Evolutionary conservation across 2,113 vertebrate genomes (phyloP).

Genomic region (Clarias gariepinus): DNA sequence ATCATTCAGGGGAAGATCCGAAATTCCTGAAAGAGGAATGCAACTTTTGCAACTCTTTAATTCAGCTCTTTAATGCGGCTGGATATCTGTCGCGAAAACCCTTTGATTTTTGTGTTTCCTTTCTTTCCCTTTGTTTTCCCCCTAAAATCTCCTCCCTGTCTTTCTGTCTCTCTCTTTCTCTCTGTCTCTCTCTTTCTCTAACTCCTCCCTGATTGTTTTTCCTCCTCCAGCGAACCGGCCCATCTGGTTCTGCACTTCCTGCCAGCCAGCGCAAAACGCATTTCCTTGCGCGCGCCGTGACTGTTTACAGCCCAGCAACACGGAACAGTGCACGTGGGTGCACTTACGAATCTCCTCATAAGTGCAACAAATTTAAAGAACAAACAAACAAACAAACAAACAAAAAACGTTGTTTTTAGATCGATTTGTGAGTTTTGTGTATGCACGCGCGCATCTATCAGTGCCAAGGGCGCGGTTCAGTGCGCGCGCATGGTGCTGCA

Average conservation of each 20-base stretch:
- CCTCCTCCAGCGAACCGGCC: not conserved
- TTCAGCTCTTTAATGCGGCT: not conserved
- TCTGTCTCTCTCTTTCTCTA: conserved; percentile 2
- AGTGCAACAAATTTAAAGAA: not conserved
- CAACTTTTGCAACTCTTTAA: not conserved
- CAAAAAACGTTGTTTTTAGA: not conserved
- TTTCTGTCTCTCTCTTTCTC: conserved; percentile 6
- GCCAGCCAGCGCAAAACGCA: not conserved
- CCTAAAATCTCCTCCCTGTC: not conserved
- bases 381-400: not conserved
- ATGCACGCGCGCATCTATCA: conserved; percentile 68
- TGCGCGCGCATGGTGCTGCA: not conserved
- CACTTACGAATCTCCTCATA: not conserved
- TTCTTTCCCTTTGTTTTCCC: conserved; percentile 15
- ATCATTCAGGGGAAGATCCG: not conserved
- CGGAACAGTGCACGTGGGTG: not conserved
- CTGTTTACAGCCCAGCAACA: not conserved
- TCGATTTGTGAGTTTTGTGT: not conserved
- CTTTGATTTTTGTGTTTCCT: conserved; percentile 37
- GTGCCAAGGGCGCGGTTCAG: not conserved
- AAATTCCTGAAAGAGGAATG: not conserved
- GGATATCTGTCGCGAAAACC: not conserved
- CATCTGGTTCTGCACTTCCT: conserved; percentile 40
- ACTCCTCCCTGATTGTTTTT: conserved; percentile 7
- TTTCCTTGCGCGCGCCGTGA: not conserved